A percentile compares a stretch with the other conserved stretches of the same genome.
These are phyloP conservation scores for Prochilodus magdalenae DNA, from an alignment of 2,113 vertebrate genomes.

Conservation along the genomic window DNA sequence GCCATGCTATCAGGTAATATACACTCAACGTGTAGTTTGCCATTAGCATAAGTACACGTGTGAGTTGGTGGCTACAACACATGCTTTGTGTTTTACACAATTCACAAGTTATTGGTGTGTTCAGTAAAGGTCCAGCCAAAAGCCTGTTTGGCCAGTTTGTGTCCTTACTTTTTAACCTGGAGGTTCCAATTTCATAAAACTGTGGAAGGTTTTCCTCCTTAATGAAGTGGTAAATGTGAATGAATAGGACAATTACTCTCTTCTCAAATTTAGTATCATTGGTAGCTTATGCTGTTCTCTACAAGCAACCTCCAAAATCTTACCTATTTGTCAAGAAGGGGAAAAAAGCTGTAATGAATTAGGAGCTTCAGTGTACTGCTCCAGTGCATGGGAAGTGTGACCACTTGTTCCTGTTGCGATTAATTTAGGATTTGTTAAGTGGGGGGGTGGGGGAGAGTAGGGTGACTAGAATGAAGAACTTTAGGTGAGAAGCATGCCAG, in stretches of 20 bases:
- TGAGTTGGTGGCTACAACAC: neutral
- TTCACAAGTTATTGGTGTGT: neutral
- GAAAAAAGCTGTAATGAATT: too few species aligned
- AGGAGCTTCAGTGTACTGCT: slow-evolving; percentile 51
- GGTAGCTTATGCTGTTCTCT: neutral
- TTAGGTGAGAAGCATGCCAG: neutral
- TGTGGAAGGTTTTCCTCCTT: too few species aligned
- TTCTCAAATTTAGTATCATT: too few species aligned
- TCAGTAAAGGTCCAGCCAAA: neutral
- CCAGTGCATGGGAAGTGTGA: slow-evolving; percentile 52
- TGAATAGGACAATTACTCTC: too few species aligned
- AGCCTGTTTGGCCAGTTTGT: neutral
- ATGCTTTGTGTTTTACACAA: neutral
- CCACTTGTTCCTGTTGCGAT: slow-evolving; percentile 22
- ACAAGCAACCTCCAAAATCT: slow-evolving; percentile 30
- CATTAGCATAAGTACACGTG: too few species aligned
- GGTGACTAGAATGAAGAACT: slow-evolving; percentile 21
- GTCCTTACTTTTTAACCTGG: neutral
- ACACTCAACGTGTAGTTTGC: slow-evolving; percentile 60
- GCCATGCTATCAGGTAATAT: slow-evolving; percentile 99
- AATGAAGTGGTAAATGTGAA: too few species aligned
- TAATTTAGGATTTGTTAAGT: slow-evolving; percentile 71
- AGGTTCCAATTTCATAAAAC: too few species aligned
- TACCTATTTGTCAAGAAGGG: slow-evolving; percentile 56
- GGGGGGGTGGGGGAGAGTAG: slow-evolving; percentile 61